Evolutionary conservation across 2,888 invertebrate genomes (phyloP).

Genomic region (Melieria picta): DNA sequence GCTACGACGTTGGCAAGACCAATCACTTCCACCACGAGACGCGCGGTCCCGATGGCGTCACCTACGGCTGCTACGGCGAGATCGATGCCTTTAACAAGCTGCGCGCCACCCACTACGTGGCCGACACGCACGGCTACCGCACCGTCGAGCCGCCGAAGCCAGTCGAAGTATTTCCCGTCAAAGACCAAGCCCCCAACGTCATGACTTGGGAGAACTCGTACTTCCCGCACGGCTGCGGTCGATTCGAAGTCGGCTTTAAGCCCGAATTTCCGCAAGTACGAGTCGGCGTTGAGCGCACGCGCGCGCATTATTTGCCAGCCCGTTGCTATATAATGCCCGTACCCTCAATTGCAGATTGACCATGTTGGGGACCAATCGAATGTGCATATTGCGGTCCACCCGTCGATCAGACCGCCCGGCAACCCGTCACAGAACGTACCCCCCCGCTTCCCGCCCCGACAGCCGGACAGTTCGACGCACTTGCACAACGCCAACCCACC

Average conservation of each 20-base stretch:
- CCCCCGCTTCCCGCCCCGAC: too few relatives aligned
- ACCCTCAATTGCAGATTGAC: too few relatives aligned
- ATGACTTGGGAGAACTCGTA: slow-evolving; percentile 76
- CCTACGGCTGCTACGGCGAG: slow-evolving; percentile 84
- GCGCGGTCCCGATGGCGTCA: slow-evolving; percentile 79
- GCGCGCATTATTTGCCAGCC: too few relatives aligned
- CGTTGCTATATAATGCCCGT: too few relatives aligned
- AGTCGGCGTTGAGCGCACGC: slow-evolving; percentile 48
- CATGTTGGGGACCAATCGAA: too few relatives aligned
- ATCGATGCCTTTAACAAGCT: slow-evolving; percentile 75
- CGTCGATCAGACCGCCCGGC: too few relatives aligned
- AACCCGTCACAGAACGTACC: too few relatives aligned
- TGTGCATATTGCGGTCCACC: too few relatives aligned
- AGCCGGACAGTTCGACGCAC: too few relatives aligned
- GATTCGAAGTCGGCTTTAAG: slow-evolving; percentile 64
- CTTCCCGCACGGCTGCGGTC: slow-evolving; percentile 79
- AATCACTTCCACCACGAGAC: slow-evolving; percentile 84
- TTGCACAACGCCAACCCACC: too few relatives aligned
- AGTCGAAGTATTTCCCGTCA: slow-evolving; percentile 70
- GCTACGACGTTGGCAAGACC: slow-evolving; percentile 79
- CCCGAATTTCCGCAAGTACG: slow-evolving; percentile 56
- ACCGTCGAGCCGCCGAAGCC: slow-evolving; percentile 76
- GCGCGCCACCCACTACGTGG: slow-evolving; percentile 79
- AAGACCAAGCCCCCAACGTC: slow-evolving; percentile 68
- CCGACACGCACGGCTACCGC: slow-evolving; percentile 81